Evolutionary conservation across 1,140 invertebrate species (phyloP).

Genomic region (Conus betulinus): DNA sequence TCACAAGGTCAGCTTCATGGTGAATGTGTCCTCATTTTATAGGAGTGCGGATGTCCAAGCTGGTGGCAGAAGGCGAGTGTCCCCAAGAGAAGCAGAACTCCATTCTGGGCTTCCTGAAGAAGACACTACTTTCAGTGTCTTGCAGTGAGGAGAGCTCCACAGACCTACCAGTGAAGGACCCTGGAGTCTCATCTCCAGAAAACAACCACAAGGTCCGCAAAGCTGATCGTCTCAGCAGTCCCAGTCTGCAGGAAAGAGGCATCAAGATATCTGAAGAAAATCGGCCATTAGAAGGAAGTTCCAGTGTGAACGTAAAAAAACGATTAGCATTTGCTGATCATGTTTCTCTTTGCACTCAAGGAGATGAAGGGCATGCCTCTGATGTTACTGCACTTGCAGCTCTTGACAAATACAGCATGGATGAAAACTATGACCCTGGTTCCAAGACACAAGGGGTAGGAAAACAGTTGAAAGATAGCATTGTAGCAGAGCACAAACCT

Average conservation of each 20-base stretch:
- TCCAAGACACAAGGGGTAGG: neutral
- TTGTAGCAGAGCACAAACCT: neutral
- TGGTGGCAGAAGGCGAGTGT: conserved; percentile 46
- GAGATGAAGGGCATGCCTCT: neutral
- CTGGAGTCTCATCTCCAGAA: neutral
- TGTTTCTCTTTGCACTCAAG: neutral
- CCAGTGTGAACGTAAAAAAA: too few species aligned
- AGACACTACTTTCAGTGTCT: conserved; percentile 23
- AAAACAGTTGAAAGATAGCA: neutral
- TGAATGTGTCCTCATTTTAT: neutral
- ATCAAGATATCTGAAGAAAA: neutral
- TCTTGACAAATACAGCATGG: neutral
- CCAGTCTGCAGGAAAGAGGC: neutral
- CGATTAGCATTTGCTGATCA: neutral
- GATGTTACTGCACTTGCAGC: neutral
- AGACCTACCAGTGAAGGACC: too few species aligned
- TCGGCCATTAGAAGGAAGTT: neutral
- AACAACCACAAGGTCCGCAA: conserved; percentile 3
- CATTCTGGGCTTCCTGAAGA: conserved; percentile 52
- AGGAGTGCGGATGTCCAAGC: conserved; percentile 72
- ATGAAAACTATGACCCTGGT: neutral
- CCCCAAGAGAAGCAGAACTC: conserved; percentile 54
- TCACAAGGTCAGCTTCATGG: too few species aligned
- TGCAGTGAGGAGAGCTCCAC: neutral
- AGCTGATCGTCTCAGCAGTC: neutral